phyloP scores from a whole-genome alignment of 2,888 invertebrate species.

The Dryobota labecula region DNA sequence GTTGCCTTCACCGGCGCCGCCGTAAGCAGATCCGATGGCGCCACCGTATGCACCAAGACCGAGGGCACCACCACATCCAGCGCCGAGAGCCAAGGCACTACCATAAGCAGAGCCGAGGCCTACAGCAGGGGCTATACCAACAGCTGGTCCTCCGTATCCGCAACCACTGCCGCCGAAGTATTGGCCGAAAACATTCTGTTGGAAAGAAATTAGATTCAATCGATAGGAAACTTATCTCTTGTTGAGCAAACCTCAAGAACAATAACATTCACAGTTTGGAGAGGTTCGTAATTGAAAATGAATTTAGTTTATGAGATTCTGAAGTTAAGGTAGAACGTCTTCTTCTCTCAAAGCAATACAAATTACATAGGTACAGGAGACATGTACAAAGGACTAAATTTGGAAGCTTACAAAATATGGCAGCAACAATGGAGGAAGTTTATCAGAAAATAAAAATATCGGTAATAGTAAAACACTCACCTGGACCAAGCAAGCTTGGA shows the following conservation, averaged over 20 bases:
- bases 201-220: too few species aligned
- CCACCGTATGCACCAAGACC: not conserved
- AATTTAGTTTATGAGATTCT: too few species aligned
- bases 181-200: conserved; percentile 24
- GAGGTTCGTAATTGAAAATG: too few species aligned
- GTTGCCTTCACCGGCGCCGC: not conserved
- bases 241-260: too few species aligned
- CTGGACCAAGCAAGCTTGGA: conserved; percentile 72
- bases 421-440: not conserved
- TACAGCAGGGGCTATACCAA: not conserved
- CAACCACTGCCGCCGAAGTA: conserved; percentile 1
- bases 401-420: too few species aligned
- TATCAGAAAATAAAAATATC: not conserved
- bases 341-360: too few species aligned
- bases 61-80: not conserved
- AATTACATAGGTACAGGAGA: too few species aligned
- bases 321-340: too few species aligned
- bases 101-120: not conserved
- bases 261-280: too few species aligned
- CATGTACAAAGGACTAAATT: too few species aligned
- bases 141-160: not conserved
- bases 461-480: conserved; percentile 40
- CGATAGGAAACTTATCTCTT: too few species aligned
- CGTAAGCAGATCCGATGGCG: not conserved
- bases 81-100: not conserved